A percentile compares a stretch with the other conserved stretches of the same genome.
Conservation (phyloP, 37 sponge, comb jelly and placozoan species). For the Dysidea cf. avara region DNA sequence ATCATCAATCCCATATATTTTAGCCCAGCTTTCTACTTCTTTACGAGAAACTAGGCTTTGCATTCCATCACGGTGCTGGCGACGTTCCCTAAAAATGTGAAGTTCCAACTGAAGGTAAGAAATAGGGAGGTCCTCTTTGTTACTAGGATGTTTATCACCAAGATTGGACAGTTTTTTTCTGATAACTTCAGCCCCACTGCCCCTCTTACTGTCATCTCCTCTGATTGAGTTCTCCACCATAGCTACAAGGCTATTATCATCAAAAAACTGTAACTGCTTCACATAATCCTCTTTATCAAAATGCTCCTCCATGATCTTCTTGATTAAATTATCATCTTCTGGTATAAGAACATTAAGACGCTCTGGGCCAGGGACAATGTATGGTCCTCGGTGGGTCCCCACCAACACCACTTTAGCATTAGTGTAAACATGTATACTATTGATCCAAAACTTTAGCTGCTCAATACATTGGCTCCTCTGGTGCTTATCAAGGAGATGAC, state of each 20-base stretch:
- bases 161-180: no score
- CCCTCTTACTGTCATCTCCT: not conserved
- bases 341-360: no score
- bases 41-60: no score
- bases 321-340: no score
- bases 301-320: no score
- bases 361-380: no score
- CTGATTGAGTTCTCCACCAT: slow-evolving; percentile 42
- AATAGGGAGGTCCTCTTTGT: not conserved
- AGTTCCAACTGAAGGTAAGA: slow-evolving; percentile 44
- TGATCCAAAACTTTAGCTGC: slow-evolving; percentile 55
- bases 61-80: slow-evolving; percentile 6
- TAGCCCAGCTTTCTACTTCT: not conserved
- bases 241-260: not conserved
- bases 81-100: no score
- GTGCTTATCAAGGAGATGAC: not conserved
- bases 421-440: slow-evolving; percentile 58
- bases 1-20: not conserved
- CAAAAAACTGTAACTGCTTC: no score
- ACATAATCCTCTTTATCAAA: no score
- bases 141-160: no score
- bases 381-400: slow-evolving; percentile 35
- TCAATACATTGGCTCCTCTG: slow-evolving; percentile 14
- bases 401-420: slow-evolving; percentile 35
- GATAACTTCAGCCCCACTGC: not conserved